These are phyloP conservation scores for Syngnathus acus DNA, from an alignment of 2,797 vertebrate species.

Conservation along the genomic window DNA sequence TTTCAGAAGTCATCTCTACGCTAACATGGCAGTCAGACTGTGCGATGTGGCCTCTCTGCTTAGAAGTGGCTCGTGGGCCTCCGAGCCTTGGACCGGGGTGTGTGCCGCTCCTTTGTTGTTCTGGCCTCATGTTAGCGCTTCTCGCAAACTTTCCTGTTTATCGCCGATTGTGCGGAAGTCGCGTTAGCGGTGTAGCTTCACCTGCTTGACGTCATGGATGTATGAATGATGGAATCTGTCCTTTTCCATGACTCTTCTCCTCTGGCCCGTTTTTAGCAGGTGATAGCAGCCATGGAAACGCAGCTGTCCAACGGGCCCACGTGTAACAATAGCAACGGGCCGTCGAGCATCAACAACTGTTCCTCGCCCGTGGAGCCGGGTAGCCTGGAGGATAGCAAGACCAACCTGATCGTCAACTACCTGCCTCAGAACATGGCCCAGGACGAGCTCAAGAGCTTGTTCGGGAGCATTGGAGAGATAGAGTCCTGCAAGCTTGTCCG, in stretches of 20 bases:
- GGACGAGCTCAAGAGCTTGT: conserved; percentile 96
- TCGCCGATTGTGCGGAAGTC: neutral
- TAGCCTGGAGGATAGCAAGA: conserved; percentile 97
- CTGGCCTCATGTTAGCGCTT: conserved; percentile 47
- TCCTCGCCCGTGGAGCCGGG: conserved; percentile 90
- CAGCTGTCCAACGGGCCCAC: conserved; percentile 95
- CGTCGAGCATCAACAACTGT: conserved; percentile 87
- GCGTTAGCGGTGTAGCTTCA: neutral
- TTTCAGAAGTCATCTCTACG: conserved; percentile 98
- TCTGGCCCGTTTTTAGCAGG: conserved; percentile 82
- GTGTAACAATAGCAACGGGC: conserved; percentile 92
- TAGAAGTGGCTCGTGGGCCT: conserved; percentile 99
- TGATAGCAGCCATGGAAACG: conserved; percentile 99
- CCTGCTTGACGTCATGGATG: too few species aligned
- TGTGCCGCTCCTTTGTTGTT: conserved; percentile 78
- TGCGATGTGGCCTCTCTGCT: conserved; percentile 99
- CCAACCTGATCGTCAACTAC: conserved; percentile 99
- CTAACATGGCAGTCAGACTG: conserved; percentile 99
- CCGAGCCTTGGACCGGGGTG: conserved; percentile 99
- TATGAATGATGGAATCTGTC: neutral
- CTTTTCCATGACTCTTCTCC: conserved; percentile 11
- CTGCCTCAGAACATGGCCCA: conserved; percentile 99
- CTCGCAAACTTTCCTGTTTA: neutral
- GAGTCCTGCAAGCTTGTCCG: conserved; percentile 98
- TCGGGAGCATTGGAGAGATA: conserved; percentile 96